Conservation (phyloP, 2,888 invertebrate genomes). For the Napeogenes sylphis region DNA sequence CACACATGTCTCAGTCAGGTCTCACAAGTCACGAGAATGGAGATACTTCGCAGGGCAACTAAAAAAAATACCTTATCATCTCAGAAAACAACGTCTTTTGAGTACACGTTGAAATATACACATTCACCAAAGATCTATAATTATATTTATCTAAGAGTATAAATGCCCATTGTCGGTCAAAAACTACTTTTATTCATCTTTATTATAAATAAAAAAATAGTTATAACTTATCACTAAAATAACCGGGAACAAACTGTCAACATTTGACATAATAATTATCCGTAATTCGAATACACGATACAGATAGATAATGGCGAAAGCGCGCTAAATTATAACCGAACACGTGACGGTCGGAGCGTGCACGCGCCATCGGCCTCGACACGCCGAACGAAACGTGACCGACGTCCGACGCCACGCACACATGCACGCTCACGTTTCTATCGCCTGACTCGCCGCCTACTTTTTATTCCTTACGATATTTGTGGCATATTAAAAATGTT, state of each 20-base stretch:
- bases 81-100: too few relatives aligned
- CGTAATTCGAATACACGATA: not conserved
- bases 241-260: not conserved
- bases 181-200: too few relatives aligned
- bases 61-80: too few relatives aligned
- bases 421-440: slow-evolving; percentile 31
- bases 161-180: too few relatives aligned
- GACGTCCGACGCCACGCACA: slow-evolving; percentile 36
- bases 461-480: not conserved
- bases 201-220: too few relatives aligned
- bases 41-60: too few relatives aligned
- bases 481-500: too few relatives aligned
- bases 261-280: not conserved
- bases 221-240: not conserved
- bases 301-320: slow-evolving; percentile 48
- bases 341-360: slow-evolving; percentile 44
- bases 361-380: slow-evolving; percentile 50
- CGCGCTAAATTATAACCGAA: slow-evolving; percentile 52
- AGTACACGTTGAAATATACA: too few relatives aligned
- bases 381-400: slow-evolving; percentile 72
- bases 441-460: slow-evolving; percentile 21
- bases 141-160: too few relatives aligned
- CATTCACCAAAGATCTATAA: too few relatives aligned
- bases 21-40: too few relatives aligned
- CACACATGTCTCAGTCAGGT: too few relatives aligned